phyloP scores from a whole-genome alignment of 1,140 invertebrate species.

The Leptinotarsa undecemlineata region DNA sequence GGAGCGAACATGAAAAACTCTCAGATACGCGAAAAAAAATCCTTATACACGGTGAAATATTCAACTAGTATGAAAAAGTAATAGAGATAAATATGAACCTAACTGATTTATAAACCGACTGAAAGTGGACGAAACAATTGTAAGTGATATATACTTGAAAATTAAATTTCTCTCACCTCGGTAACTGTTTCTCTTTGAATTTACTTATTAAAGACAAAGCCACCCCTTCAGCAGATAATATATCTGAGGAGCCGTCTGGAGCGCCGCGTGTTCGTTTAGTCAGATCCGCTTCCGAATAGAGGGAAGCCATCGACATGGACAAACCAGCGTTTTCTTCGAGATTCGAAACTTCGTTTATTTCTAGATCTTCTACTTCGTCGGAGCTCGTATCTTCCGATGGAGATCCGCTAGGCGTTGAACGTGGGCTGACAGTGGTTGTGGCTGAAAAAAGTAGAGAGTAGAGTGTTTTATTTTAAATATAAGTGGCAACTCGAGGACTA shows the following conservation, averaged over 20 bases:
- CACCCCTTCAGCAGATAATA: conserved; percentile 75
- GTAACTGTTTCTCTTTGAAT: conserved; percentile 78
- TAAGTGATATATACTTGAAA: not conserved
- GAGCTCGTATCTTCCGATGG: conserved; percentile 58
- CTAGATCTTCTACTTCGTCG: conserved; percentile 61
- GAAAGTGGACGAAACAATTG: too few relatives aligned
- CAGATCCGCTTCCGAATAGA: conserved; percentile 65
- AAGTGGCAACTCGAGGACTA: too few relatives aligned
- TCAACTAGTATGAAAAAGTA: too few relatives aligned
- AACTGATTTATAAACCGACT: too few relatives aligned
- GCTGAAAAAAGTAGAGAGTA: conserved; percentile 37
- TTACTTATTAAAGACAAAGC: conserved; percentile 76
- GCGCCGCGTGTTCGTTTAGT: conserved; percentile 52
- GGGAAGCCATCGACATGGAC: conserved; percentile 66
- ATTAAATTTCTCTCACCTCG: conserved; percentile 50
- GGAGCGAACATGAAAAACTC: too few relatives aligned
- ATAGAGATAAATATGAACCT: too few relatives aligned
- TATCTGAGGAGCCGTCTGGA: conserved; percentile 55
- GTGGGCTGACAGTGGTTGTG: conserved; percentile 61
- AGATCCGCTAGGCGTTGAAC: conserved; percentile 59
- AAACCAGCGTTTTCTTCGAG: conserved; percentile 57
- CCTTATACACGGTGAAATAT: too few relatives aligned
- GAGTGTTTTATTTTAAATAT: too few relatives aligned
- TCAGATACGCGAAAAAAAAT: too few relatives aligned
- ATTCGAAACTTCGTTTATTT: conserved; percentile 58